Percentiles rank a stretch among this genome's conserved stretches.
These are phyloP conservation scores for Priocnemis perturbator DNA, from an alignment of 2,888 invertebrate species.

Conservation along the genomic window DNA sequence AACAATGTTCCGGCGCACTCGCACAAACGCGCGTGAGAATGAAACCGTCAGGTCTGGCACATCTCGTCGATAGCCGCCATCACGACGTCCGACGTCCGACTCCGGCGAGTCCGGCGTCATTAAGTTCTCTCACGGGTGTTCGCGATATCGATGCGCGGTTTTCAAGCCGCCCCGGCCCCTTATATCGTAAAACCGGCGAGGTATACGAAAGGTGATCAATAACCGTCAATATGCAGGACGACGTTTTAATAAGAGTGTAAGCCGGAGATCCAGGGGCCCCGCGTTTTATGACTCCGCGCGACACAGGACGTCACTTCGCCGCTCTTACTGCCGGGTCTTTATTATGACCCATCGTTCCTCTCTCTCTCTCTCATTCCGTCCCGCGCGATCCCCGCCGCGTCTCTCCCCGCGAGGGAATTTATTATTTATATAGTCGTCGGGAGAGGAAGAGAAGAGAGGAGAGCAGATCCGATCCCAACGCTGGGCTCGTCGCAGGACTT, in stretches of 20 bases:
- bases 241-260: slow-evolving; percentile 70
- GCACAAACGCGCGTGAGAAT: too few relatives aligned
- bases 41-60: too few relatives aligned
- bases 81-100: too few relatives aligned
- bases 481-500: slow-evolving; percentile 41
- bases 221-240: slow-evolving; percentile 69
- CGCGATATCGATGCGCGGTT: too few relatives aligned
- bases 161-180: slow-evolving; percentile 15
- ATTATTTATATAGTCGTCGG: slow-evolving; percentile 69
- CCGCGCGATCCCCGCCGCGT: slow-evolving; percentile 1
- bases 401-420: slow-evolving; percentile 58
- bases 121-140: too few relatives aligned
- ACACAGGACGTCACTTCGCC: slow-evolving; percentile 73
- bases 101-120: too few relatives aligned
- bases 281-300: slow-evolving; percentile 69
- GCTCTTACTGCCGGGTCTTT: slow-evolving; percentile 67
- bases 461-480: slow-evolving; percentile 55
- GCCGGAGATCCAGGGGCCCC: slow-evolving; percentile 63
- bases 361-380: slow-evolving; percentile 3
- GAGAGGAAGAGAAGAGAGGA: slow-evolving; percentile 57
- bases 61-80: too few relatives aligned
- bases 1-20: too few relatives aligned
- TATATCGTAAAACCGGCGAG: slow-evolving; percentile 51
- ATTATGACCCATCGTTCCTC: slow-evolving; percentile 35
- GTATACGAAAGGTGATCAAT: slow-evolving; percentile 65